These are phyloP conservation scores for Tor tambroides DNA, from an alignment of 2,113 vertebrate genomes.

Conservation along the genomic window DNA sequence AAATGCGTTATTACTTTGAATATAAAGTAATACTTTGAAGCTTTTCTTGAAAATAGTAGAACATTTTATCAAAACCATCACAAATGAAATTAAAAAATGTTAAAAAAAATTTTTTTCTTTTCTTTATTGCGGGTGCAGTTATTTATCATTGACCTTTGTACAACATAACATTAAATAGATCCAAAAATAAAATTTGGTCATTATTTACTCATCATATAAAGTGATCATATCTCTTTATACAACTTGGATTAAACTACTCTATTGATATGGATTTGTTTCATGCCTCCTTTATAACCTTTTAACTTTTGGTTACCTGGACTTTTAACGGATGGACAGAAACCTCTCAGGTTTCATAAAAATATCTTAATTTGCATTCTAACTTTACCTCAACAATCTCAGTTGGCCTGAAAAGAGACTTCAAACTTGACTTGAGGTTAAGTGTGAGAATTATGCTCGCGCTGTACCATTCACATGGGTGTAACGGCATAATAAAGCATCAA, in stretches of 20 bases:
- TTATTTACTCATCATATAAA: not conserved
- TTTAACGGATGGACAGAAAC: not conserved
- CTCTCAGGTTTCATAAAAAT: not conserved
- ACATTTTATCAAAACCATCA: not conserved
- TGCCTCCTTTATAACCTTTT: no score
- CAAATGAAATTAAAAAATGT: not conserved
- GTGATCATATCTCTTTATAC: no score
- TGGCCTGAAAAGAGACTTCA: not conserved
- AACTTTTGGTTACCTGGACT: not conserved
- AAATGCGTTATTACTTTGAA: not conserved
- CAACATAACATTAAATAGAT: not conserved
- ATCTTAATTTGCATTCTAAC: not conserved
- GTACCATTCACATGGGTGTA: not conserved
- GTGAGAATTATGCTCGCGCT: conserved; percentile 3
- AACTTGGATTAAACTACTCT: not conserved
- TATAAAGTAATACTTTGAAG: no score
- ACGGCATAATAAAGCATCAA: conserved; percentile 8
- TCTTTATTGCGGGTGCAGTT: not conserved
- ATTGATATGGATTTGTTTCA: no score
- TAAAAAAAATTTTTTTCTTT: no score
- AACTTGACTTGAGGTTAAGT: conserved; percentile 4
- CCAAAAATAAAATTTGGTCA: not conserved
- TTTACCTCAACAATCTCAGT: not conserved
- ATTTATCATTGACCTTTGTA: not conserved
- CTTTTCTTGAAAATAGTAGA: not conserved